Percentiles rank a stretch among this genome's conserved stretches.
phyloP scores from a whole-genome alignment of 2,113 vertebrate genomes.

The Xenopus laevis region DNA sequence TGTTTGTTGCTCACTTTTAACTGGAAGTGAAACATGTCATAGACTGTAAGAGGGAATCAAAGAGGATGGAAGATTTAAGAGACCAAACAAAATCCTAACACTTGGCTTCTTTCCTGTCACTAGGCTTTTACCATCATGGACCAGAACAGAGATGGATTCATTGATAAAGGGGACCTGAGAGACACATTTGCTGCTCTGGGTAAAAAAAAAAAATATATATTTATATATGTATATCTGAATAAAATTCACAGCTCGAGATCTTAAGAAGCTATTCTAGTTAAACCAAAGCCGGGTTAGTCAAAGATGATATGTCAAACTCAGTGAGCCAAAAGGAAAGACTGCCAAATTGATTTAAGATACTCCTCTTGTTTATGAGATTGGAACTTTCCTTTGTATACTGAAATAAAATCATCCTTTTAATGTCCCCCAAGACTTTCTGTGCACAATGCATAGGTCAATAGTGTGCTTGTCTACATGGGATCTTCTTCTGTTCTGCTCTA shows the following conservation, averaged over 20 bases:
- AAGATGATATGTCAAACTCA: conserved; percentile 24
- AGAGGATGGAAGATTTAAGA: not conserved
- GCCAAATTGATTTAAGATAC: conserved; percentile 44
- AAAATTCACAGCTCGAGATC: conserved; percentile 33
- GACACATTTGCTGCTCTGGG: conserved; percentile 77
- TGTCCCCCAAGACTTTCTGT: not conserved
- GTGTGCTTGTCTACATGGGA: too few species aligned
- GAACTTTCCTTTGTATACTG: conserved; percentile 13
- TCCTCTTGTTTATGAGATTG: conserved; percentile 33
- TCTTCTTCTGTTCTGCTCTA: too few species aligned
- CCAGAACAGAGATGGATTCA: conserved; percentile 87
- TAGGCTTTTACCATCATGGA: conserved; percentile 92
- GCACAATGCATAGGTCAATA: not conserved
- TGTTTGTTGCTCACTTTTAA: conserved; percentile 47
- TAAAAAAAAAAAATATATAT: conserved; percentile 57
- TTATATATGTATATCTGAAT: conserved; percentile 6
- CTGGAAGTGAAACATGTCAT: conserved; percentile 48
- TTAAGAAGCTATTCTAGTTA: conserved; percentile 30
- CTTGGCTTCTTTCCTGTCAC: conserved; percentile 38
- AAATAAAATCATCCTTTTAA: conserved; percentile 3
- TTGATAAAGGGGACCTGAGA: conserved; percentile 83
- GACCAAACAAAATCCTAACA: conserved; percentile 10
- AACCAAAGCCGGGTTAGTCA: conserved; percentile 27
- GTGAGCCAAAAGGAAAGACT: conserved; percentile 43
- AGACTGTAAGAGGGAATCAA: not conserved